Base-by-base conservation (phyloP, 2,888 invertebrate genomes). In the Drosophila barbarae region DNA sequence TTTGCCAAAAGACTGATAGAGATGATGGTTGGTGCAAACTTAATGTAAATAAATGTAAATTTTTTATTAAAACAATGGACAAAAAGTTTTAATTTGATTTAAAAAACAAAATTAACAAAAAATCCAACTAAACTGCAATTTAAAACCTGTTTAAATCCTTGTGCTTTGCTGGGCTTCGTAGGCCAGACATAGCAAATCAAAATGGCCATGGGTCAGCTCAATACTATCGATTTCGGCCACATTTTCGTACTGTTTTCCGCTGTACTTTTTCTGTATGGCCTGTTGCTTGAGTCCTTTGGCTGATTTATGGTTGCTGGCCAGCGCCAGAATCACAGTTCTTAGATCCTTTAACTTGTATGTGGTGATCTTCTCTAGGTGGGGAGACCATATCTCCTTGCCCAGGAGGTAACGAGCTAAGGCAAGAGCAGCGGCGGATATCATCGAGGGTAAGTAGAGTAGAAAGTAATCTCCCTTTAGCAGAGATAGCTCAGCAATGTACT, bases 261-360 rank as follows among this genome's bases (percentile, higher is more conserved):
- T 95, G 90, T 96, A 98, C 90, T 98, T 98, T 86, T 97, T 96
- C 73, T 93, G 93, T 71, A 97, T 94, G 51, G 97, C 96, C 88
- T 95, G 95, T 87, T 97, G 96, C 36, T 93, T 92, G 76, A 93
- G 91, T 38, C 89, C 90, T 7, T 91, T 88, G 5, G 95, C 94
- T 82, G 92, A 92, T 47, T 90, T 88, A 87, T 95, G 96, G 15
- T 95, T 92, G 77, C 92, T 91, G 64, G 93, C 92, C 61, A 97
- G 91, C 83, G 93, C 91, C 32, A 91, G 89, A 56, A 96, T 90
- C 72, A 95, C 93, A 15, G 92, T 90, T 71, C 91, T 91, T 59
- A 98, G 91, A 69, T 96, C 90, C 9, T 90, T 90, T 21, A 94
- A 85, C 41, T 90, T 89, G 90, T 96, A 97, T 6, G 94, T 93